Evolutionary conservation across 2,113 vertebrate genomes (phyloP).

Genomic region (Euleptes europaea): DNA sequence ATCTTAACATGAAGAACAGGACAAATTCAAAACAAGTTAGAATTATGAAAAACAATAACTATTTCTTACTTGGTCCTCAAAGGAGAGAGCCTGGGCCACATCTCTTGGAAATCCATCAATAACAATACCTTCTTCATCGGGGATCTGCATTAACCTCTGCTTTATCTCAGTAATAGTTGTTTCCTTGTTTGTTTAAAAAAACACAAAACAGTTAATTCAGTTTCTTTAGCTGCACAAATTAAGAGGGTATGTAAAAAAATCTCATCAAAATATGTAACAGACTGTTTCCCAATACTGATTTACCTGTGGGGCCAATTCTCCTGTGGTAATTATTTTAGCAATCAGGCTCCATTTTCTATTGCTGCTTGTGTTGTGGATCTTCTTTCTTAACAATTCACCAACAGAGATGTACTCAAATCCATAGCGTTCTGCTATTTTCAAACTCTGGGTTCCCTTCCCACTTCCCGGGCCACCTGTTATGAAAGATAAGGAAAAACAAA

Average conservation of each 20-base stretch:
- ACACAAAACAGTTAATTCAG: background rate
- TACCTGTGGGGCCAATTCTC: conserved; percentile 98
- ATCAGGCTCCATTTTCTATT: conserved; percentile 98
- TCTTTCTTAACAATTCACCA: conserved; percentile 93
- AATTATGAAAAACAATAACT: conserved; percentile 53
- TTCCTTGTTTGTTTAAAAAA: conserved; percentile 79
- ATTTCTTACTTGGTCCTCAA: conserved; percentile 94
- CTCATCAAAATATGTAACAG: background rate
- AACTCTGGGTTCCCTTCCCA: conserved; percentile 95
- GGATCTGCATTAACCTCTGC: conserved; percentile 97
- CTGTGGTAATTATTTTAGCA: conserved; percentile 98
- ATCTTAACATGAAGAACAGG: conserved; percentile 39
- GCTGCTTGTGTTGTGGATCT: conserved; percentile 96
- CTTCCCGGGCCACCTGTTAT: conserved; percentile 93
- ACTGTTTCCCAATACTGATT: background rate
- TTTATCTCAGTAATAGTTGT: conserved; percentile 99
- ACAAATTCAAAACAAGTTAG: background rate
- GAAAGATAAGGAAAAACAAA: conserved; percentile 38
- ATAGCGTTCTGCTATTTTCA: conserved; percentile 96
- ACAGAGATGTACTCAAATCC: conserved; percentile 96
- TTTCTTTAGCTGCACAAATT: conserved; percentile 17
- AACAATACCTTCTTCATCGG: conserved; percentile 92
- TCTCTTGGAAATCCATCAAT: conserved; percentile 98
- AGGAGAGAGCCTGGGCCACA: conserved; percentile 94
- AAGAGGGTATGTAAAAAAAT: background rate